A percentile compares a stretch with the other conserved stretches of the same genome.
phyloP scores from a whole-genome alignment of 2,797 vertebrate species.

The Cryptoblepharus egeriae region DNA sequence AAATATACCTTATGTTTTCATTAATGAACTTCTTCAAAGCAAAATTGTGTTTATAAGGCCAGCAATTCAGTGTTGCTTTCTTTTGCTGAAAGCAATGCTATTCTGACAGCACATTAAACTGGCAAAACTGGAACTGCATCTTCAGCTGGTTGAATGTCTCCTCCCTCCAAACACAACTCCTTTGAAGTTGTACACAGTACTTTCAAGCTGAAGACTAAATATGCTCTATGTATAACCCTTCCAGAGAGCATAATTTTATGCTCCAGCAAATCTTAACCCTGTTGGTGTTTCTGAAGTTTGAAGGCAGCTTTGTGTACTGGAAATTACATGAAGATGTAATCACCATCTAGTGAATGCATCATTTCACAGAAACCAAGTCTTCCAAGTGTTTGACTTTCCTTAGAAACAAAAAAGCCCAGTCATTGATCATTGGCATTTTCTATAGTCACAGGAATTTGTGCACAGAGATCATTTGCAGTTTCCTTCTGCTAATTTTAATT shows the following conservation, averaged over 20 bases:
- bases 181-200: neutral
- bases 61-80: neutral
- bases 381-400: neutral
- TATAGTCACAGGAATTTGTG: too few species aligned
- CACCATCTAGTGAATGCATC: too few species aligned
- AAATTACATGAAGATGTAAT: neutral
- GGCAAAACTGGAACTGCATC: neutral
- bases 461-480: neutral
- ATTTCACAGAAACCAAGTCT: neutral
- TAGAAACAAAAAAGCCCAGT: neutral
- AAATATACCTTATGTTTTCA: neutral
- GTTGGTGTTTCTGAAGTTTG: neutral
- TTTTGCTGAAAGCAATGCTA: neutral
- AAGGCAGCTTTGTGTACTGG: neutral
- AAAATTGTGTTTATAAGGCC: neutral
- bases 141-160: neutral
- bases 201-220: conserved; percentile 5
- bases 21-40: neutral
- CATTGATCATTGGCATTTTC: neutral
- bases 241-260: neutral
- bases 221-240: neutral
- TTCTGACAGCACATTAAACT: neutral
- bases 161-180: neutral
- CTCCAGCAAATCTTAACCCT: neutral
- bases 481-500: neutral